Percentiles rank a stretch among this genome's conserved stretches.
phyloP scores from a whole-genome alignment of 2,888 invertebrate species.

The Polyommatus iphigenia region DNA sequence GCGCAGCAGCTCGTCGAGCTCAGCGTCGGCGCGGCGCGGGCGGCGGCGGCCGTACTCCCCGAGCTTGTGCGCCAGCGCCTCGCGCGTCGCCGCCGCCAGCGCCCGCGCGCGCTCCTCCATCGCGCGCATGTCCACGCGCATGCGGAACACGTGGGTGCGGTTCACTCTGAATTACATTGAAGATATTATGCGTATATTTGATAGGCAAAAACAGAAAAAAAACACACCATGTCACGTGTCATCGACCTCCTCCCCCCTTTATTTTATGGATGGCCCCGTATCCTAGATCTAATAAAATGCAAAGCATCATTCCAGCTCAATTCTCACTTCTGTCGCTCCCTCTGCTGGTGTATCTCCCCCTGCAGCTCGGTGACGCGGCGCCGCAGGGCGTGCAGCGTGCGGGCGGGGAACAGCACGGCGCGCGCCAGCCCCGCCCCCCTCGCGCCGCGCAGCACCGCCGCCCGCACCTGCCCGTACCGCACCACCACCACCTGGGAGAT shows the following conservation, averaged over 20 bases:
- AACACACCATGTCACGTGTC: too few species aligned
- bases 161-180: slow-evolving; percentile 74
- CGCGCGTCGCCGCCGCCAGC: slow-evolving; percentile 76
- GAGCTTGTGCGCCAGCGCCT: slow-evolving; percentile 65
- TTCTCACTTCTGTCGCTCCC: slow-evolving; percentile 4
- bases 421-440: slow-evolving; percentile 64
- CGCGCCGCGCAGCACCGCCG: slow-evolving; percentile 65
- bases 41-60: slow-evolving; percentile 66
- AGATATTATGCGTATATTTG: neutral
- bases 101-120: slow-evolving; percentile 82
- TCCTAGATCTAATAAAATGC: too few species aligned
- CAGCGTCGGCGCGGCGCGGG: slow-evolving; percentile 64
- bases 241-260: too few species aligned
- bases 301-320: too few species aligned
- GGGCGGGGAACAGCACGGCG: slow-evolving; percentile 83
- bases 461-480: slow-evolving; percentile 84
- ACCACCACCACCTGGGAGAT: slow-evolving; percentile 85
- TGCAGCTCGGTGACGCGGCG: slow-evolving; percentile 83
- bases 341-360: slow-evolving; percentile 74
- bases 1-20: slow-evolving; percentile 65
- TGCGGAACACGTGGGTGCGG: slow-evolving; percentile 83
- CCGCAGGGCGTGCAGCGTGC: slow-evolving; percentile 78
- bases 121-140: slow-evolving; percentile 84
- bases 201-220: too few species aligned
- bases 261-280: too few species aligned